Evolutionary conservation across 2,113 vertebrate species (phyloP).

Genomic region (Erythrolamprus reginae): DNA sequence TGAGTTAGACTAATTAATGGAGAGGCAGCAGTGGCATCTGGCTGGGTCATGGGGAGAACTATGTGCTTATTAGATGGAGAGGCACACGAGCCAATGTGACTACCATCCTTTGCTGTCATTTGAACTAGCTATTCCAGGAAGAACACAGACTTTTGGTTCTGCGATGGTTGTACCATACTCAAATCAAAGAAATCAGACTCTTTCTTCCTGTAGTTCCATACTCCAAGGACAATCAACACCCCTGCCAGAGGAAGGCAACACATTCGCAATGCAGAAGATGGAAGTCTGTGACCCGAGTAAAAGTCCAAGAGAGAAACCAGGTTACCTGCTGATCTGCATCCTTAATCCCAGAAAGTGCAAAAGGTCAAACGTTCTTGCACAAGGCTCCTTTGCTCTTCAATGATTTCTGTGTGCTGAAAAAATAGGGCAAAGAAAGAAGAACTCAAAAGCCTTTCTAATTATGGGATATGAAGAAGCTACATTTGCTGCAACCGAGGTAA

Average conservation of each 20-base stretch:
- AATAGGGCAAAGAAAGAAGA: not conserved
- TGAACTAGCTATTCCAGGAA: not conserved
- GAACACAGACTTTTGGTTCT: not conserved
- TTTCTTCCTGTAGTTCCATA: not conserved
- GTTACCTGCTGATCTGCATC: not conserved
- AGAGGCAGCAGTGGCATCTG: not conserved
- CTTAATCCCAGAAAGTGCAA: not conserved
- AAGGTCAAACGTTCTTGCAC: not conserved
- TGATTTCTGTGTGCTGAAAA: not conserved
- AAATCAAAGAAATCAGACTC: not conserved
- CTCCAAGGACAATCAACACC: not conserved
- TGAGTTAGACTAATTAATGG: slow-evolving; percentile 18
- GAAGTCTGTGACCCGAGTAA: not conserved
- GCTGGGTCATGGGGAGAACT: not conserved
- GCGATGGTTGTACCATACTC: not conserved
- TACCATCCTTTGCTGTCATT: not conserved
- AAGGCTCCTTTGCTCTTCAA: not conserved
- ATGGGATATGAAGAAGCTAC: not conserved
- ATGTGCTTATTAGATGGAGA: not conserved
- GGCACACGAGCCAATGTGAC: not conserved
- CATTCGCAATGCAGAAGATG: not conserved
- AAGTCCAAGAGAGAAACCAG: not conserved
- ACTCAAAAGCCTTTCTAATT: not conserved
- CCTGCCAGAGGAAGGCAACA: not conserved
- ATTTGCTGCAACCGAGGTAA: not conserved